Conservation (phyloP, 30 jellyfish, hydroid and myxozoan species). For the Sanderia malayensis region DNA sequence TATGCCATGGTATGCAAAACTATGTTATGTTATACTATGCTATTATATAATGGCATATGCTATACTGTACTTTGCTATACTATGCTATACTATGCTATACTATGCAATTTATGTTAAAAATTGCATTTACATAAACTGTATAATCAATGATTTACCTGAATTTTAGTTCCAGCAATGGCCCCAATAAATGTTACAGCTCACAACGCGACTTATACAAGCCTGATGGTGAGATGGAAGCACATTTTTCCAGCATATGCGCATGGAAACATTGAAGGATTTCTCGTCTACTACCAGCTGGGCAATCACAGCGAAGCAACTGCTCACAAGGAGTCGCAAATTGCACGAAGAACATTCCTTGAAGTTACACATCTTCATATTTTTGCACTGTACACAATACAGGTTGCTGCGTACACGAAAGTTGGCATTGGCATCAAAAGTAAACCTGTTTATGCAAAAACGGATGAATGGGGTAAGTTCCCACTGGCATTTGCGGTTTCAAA, state of each 20-base stretch:
- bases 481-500: too few relatives aligned
- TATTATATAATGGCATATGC: too few relatives aligned
- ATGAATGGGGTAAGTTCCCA: conserved; percentile 40
- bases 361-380: conserved; percentile 27
- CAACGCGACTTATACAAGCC: conserved; percentile 23
- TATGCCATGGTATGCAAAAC: too few relatives aligned
- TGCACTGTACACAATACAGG: conserved; percentile 47
- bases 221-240: conserved; percentile 52
- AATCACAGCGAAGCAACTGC: conserved; percentile 39
- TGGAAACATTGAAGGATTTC: conserved; percentile 39
- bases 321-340: conserved; percentile 30
- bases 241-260: conserved; percentile 59
- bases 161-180: conserved; percentile 62
- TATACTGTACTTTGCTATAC: too few relatives aligned
- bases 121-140: too few relatives aligned
- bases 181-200: conserved; percentile 34
- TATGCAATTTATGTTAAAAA: too few relatives aligned
- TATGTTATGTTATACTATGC: too few relatives aligned
- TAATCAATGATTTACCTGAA: too few relatives aligned
- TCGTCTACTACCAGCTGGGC: conserved; percentile 42
- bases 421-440: conserved; percentile 38
- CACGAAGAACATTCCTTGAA: conserved; percentile 24
- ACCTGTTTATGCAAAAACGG: conserved; percentile 41
- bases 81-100: too few relatives aligned
- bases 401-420: conserved; percentile 37